Evolutionary conservation across 2,797 vertebrate species (phyloP).

Genomic region (Crocodylus rhombifer): DNA sequence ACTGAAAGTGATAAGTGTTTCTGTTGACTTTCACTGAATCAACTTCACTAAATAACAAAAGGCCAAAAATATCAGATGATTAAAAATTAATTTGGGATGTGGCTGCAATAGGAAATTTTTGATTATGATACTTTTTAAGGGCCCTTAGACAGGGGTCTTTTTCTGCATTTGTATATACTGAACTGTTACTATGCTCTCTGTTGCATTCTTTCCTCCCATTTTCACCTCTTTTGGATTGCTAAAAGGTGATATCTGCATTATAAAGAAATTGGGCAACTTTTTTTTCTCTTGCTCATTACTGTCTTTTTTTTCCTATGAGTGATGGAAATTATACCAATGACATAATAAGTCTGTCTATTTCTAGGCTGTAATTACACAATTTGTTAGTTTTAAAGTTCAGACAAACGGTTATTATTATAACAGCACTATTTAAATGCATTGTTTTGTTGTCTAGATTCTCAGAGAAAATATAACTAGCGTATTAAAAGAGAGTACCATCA

Average conservation of each 20-base stretch:
- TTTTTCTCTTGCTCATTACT: neutral
- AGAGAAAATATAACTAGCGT: slow-evolving; percentile 8
- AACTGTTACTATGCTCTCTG: neutral
- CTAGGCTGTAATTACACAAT: slow-evolving; percentile 18
- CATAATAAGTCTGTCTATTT: neutral
- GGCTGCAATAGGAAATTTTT: neutral
- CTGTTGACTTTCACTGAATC: slow-evolving; percentile 21
- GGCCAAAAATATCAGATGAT: slow-evolving; percentile 6
- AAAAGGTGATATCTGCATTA: neutral
- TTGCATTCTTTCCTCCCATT: neutral
- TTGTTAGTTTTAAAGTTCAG: neutral
- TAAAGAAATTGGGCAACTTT: neutral
- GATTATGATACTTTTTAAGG: neutral
- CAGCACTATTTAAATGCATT: slow-evolving; percentile 6
- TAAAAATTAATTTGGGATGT: slow-evolving; percentile 6
- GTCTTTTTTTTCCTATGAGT: neutral
- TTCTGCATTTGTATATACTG: neutral
- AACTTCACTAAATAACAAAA: neutral
- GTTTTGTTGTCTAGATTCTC: slow-evolving; percentile 40
- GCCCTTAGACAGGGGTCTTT: neutral
- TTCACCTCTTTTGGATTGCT: neutral
- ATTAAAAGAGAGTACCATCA: slow-evolving; percentile 13
- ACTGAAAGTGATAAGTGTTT: slow-evolving; percentile 13
- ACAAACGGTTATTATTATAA: slow-evolving; percentile 8
- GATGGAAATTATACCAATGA: neutral